Percentiles rank a stretch among this genome's conserved stretches.
Conservation (phyloP, 1,140 invertebrate species). For the Phymorhynchus buccinoides region DNA sequence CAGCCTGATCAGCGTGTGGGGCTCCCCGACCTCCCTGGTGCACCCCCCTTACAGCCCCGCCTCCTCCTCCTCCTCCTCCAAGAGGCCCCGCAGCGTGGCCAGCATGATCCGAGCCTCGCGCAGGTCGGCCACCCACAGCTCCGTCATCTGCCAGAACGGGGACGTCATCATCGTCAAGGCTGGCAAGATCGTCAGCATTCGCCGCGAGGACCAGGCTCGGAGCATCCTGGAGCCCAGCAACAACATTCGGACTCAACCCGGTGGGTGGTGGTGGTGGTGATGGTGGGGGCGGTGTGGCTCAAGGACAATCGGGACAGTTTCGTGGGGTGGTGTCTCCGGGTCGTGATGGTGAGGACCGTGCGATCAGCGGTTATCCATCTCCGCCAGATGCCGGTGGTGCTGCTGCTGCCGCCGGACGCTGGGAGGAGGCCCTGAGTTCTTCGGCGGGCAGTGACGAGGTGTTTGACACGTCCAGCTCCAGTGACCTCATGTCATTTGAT, state of each 20-base stretch:
- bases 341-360: background rate
- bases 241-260: background rate
- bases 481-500: background rate
- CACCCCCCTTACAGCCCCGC: too few relatives aligned
- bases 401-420: background rate
- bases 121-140: conserved; percentile 61
- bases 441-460: conserved; percentile 41
- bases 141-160: conserved; percentile 63
- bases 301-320: too few relatives aligned
- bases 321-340: too few relatives aligned
- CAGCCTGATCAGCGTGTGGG: conserved; percentile 8
- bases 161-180: conserved; percentile 66
- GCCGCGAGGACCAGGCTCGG: conserved; percentile 25
- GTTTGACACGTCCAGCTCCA: conserved; percentile 21
- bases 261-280: too few relatives aligned
- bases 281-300: background rate
- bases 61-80: too few relatives aligned
- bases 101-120: conserved; percentile 50
- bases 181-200: conserved; percentile 67
- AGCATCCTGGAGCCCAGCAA: background rate
- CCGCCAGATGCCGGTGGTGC: background rate
- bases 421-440: too few relatives aligned
- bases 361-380: background rate
- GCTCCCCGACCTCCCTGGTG: background rate
- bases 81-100: conserved; percentile 38